Base-by-base conservation (phyloP, 1,140 invertebrate genomes). In the Ceratina australensis region DNA sequence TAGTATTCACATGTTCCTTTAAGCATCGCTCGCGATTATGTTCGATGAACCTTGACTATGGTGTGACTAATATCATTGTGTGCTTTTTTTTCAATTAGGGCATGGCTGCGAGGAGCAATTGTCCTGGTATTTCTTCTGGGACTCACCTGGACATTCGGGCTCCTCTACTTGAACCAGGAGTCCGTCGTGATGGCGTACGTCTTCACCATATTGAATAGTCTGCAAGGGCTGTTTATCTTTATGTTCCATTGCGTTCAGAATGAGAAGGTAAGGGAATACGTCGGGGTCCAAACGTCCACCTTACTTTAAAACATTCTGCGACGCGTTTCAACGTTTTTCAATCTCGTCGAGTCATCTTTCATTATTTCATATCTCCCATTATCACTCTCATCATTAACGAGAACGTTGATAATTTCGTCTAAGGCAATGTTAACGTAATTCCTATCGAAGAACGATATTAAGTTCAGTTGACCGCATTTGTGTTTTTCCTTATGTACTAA, bases 151-250 rank as follows among this genome's bases (percentile, higher is more conserved):
- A 95, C 96, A 2, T 97, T 98, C 89, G 97, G 97, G 56, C 94
- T 98, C 49, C 92, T 98, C 52, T 98, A 97, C 91, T 92, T 98
- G 83, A 97, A 96, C 92, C 94, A 96, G 90, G 95, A 97, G 90
- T 95, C 96, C 0, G 93, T 97, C 33, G 94, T 94, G 63, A 95
- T 97, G 93, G 98, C 97, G 18, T 99, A 98, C 91, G 94, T 97
- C 72, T 99, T 99, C 93, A 97, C 97, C n/a, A 94, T 97, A 80
- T 93, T 98, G 73, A 99, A 99, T 93, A 97, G 96, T 33, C 93
- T 98, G 52, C 97, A 98, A 93, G 98, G 98, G 82, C 93, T 98
- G 80, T 98, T 98, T 93, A 98, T 99, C 87, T 98, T 99, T 93
- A 94, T 98, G 79, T 98, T 98, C 92, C 97, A 98, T 92, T 99